Evolutionary conservation across 2,888 invertebrate species (phyloP).

Genomic region (Drosophila emarginata): DNA sequence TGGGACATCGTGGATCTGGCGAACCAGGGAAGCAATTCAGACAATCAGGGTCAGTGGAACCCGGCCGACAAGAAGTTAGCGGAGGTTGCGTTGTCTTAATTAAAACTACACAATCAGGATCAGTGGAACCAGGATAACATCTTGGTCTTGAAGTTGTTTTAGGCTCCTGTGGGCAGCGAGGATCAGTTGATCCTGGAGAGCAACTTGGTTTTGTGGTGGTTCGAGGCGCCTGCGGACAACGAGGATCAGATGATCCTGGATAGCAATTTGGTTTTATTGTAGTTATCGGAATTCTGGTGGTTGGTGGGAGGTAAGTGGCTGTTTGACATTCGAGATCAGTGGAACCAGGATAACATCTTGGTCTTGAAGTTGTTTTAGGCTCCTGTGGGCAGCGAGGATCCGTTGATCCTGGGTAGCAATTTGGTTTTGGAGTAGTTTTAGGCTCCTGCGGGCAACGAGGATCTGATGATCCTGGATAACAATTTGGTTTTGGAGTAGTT

Average conservation of each 20-base stretch:
- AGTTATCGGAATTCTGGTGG: not conserved
- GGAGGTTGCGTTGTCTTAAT: not conserved
- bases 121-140: conserved; percentile 21
- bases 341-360: conserved; percentile 29
- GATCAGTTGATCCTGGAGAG: conserved; percentile 13
- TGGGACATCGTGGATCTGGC: conserved; percentile 28
- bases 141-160: conserved; percentile 4
- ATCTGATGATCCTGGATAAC: conserved; percentile 34
- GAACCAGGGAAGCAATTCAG: conserved; percentile 28
- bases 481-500: conserved; percentile 31
- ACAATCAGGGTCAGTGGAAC: conserved; percentile 15
- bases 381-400: conserved; percentile 13
- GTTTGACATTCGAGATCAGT: conserved; percentile 30
- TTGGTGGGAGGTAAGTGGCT: not conserved
- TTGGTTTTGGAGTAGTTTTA: conserved; percentile 2
- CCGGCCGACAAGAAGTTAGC: not conserved
- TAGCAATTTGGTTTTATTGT: conserved; percentile 31
- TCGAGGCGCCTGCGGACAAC: conserved; percentile 9
- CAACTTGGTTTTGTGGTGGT: conserved; percentile 16
- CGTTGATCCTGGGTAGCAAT: conserved; percentile 8
- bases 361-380: not conserved
- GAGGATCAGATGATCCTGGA: conserved; percentile 30
- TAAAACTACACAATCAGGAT: not conserved
- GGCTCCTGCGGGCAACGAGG: conserved; percentile 16
- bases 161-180: not conserved